Base-by-base conservation (phyloP, 1,140 invertebrate genomes). In the Drosophila ercepeae region DNA sequence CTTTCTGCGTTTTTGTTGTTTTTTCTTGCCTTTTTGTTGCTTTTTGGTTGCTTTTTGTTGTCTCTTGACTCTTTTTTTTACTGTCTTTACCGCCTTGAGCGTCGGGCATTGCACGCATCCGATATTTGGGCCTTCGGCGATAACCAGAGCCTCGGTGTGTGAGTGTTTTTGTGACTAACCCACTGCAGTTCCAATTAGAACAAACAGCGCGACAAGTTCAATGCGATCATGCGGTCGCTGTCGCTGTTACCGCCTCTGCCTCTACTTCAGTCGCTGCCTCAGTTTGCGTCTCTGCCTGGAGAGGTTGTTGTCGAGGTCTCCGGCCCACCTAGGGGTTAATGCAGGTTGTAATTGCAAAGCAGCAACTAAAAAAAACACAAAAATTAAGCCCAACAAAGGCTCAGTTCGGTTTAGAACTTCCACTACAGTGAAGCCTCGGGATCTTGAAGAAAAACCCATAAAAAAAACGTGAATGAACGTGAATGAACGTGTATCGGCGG, bases 131-230 rank as follows among this genome's bases (percentile, higher is more conserved):
- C 73, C 78, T 74, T 77, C 78, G 59, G 11, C 32, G 70, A 64
- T 32, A 41, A 42, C 45, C 19, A 64, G 27, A 44, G 70, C 45
- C 70, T 48, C 58, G 70, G 65, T 36, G 34, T 4, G 34, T 23
- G 54, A 45, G 29, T 34, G n/a, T 23, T 54, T 46, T 45, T 19
- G 65, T 70, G 77, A 61, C 51, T 73, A 65, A 72, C 58, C 61
- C 61, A 60, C 41, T 83, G 69, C 76, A 84, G 58, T 45, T 75
- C 58, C 81, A 88, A 84, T 86, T 86, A 84, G 81, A 84, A 84
- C 67, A 76, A 76, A 86, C 61, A 71, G 54, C 64, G 9, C 63
- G 63, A 67, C 60, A 67, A 78, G 81, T 71, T 84, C 60, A 63
- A 64, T 68, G 57, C 50, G 77, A 76, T 81, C 77, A 70, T 59